Base-by-base conservation (phyloP, 2,797 vertebrate species). In the Falco naumanni region DNA sequence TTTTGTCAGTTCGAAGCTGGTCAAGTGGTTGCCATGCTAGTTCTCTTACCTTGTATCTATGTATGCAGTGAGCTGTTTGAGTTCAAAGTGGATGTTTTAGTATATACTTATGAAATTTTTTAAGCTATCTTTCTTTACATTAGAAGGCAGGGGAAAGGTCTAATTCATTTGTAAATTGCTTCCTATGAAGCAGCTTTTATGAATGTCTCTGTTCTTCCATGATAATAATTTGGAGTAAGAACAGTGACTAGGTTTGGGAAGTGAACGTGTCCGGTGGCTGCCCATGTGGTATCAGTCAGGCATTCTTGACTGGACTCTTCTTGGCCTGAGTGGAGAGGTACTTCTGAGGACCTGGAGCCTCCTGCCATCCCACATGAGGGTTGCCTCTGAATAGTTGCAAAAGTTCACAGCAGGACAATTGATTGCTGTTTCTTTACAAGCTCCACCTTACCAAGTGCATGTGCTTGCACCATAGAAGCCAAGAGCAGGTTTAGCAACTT, bases 281-380 rank as follows among this genome's bases (percentile, higher is more conserved):
- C 25, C 41, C 5, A 0, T 26, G 9, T 3, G 2, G 5, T 54
- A 39, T 28, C 51, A 19, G 34, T 10, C 1, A n/a, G 5, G 33
- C 29, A 25, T 24, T 78, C 41, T 24, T 45, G 15, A 2, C 12
- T 74, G 16, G 59, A 1, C 28, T 80, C 21, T 20, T n/a, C 4
- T 8, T 54, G 65, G 29, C 51, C 19, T 1, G 19, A 39, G 29
- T 6, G 24, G 37, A 18, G 68, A 61, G 41, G 59, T 51, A 10
- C 76, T 45, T 45, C 50, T 66, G 65, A 41, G 48, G 48, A 59
- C 25, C n/a, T 69, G 78, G 33, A 68, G 3, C 26, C 33, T 68
- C 45, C 39, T 63, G 9, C 56, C 61, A 53, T 8, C 39, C 39
- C 61, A 29, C 4, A 1, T 5, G 29, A 51, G 22, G n/a, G 14